Percentiles rank a stretch among this genome's conserved stretches.
Evolutionary conservation across 2,888 invertebrate species (phyloP).

Genomic region (Lasioglossum calceatum): DNA sequence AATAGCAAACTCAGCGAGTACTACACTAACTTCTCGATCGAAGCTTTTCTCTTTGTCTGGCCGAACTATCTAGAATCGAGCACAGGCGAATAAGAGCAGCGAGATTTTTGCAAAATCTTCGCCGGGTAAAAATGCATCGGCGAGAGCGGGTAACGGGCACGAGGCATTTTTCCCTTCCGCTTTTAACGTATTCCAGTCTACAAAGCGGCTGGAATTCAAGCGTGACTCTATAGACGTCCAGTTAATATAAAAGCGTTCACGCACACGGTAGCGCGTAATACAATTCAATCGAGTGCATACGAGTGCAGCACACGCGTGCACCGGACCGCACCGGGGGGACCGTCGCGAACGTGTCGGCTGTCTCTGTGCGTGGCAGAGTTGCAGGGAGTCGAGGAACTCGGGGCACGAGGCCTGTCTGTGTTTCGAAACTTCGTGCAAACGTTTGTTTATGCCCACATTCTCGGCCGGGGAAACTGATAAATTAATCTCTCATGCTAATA

Average conservation of each 20-base stretch:
- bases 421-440: conserved; percentile 67
- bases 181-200: conserved; percentile 59
- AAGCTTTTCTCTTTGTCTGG: neutral
- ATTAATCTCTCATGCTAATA: conserved; percentile 74
- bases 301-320: conserved; percentile 12
- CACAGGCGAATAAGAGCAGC: neutral
- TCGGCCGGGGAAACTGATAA: conserved; percentile 65
- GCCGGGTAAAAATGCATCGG: neutral
- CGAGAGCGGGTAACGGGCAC: conserved; percentile 23
- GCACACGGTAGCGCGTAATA: conserved; percentile 61
- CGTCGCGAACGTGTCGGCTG: conserved; percentile 18
- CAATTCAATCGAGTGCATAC: conserved; percentile 64
- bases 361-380: conserved; percentile 1
- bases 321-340: neutral
- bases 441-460: conserved; percentile 70
- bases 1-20: neutral
- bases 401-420: conserved; percentile 54
- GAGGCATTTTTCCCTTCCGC: conserved; percentile 45
- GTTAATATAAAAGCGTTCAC: conserved; percentile 61
- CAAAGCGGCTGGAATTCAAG: conserved; percentile 65
- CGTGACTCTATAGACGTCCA: conserved; percentile 54
- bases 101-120: conserved; percentile 20
- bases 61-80: neutral
- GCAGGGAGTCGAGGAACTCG: conserved; percentile 31
- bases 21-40: neutral